Base-by-base conservation (phyloP, 1,140 invertebrate species). In the Frieseomelitta varia region DNA sequence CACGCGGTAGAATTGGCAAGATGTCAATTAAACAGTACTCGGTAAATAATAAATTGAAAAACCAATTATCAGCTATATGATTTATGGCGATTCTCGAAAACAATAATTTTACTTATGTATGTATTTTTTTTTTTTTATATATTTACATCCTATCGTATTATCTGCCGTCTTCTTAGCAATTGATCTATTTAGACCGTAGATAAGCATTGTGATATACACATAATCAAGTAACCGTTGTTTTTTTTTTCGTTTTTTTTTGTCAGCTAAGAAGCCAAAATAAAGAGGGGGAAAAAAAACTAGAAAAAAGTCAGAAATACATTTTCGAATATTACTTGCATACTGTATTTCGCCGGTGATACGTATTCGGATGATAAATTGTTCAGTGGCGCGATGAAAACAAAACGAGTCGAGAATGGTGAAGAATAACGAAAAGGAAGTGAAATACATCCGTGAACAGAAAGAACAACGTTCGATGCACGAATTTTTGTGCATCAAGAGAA, bases 301-400 rank as follows among this genome's bases (percentile, higher is more conserved):
- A 17, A 77, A 73, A 58, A 27, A 6, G 53, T 34, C 3, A 17
- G 11, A 4, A 39, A 53, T 34, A 69, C 78, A 74, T 51, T 74
- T 87, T 89, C 79, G 79, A 80, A 84, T 85, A 77, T 79, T 89
- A 79, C 86, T 89, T 84, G 17, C 47, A 79, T 84, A 85, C 86
- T 71, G 87, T 85, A 85, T 47, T 34, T 80, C 30, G 77, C 84
- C 63, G 81, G 73, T 86, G 69, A 81, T 89, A 82, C 86, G 86
- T 89, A 82, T 89, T 84, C 79, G n/a, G 73, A 85, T n/a, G 76
- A 85, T 84, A 79, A 80, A 87, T 47, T 73, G 73, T 61, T 56
- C 73, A 68, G 17, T 83, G 51, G 24, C 17, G 39, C 2, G 8
- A 67, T 17, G 17, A 67, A 34, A 67, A 73, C 76, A 27, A n/a